Percentiles rank a stretch among this genome's conserved stretches.
phyloP scores from a whole-genome alignment of 1,140 invertebrate species.

The Arctopsyche grandis region DNA sequence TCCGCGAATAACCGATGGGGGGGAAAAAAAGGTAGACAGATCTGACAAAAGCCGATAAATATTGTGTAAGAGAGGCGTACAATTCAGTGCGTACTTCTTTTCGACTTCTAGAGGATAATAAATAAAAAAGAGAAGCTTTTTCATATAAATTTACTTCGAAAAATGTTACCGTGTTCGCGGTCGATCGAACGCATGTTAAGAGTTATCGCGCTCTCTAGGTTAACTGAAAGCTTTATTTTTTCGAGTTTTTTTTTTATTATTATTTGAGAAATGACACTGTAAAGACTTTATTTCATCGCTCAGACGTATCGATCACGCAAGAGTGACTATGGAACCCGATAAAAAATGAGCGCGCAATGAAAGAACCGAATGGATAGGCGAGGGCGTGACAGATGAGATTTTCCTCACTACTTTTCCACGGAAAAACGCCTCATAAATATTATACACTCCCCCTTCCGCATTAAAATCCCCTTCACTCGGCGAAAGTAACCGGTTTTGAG shows the following conservation, averaged over 20 bases:
- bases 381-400: no score
- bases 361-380: neutral
- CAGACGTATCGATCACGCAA: neutral
- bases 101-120: neutral
- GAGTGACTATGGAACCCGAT: neutral
- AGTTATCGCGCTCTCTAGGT: conserved; percentile 7
- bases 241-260: neutral
- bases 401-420: neutral
- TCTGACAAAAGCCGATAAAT: conserved; percentile 32
- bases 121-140: neutral
- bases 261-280: neutral
- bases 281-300: neutral
- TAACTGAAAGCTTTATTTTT: neutral
- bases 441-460: no score
- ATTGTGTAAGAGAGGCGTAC: conserved; percentile 20
- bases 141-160: conserved; percentile 1
- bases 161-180: neutral
- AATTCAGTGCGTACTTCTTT: neutral
- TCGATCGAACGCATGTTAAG: conserved; percentile 9
- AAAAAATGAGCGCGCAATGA: neutral
- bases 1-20: neutral
- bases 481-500: no score
- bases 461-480: no score
- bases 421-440: neutral
- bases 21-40: conserved; percentile 1